Evolutionary conservation across 2,113 vertebrate genomes (phyloP), one percentile per base, ranked within the genome.

Genomic region (Leucosticte australis): DNA sequence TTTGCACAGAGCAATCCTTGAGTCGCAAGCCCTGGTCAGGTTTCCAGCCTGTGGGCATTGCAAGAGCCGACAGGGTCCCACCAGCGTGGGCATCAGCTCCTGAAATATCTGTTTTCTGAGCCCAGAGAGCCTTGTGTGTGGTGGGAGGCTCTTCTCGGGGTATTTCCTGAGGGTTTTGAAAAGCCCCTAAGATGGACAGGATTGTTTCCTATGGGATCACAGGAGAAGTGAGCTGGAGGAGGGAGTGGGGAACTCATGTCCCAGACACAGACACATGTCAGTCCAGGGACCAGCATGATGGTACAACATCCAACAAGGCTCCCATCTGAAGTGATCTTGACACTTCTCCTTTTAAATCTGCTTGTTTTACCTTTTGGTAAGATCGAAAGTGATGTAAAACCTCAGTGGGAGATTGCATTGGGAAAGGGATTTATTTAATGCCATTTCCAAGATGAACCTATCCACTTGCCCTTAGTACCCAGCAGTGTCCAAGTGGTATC

Each of bases 31-130:
- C 11, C 35, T 12, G 17, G 30, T 7, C 49, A 76, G 15, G 15
- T 37, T 62, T 71, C 75, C 42, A 44, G 67, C 7, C 10, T 0
- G 0, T 21, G 27, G 53, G 23, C 22, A 21, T 21, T 23, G 41
- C 30, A 67, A 44, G 52, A 67, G 47, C 0, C 0, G 3, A 37
- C 33, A 57, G 22, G 4, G 0, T 57, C 13, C 63, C 37, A 53
- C 14, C 31, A 79, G 26, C 22, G 4, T 1, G 71, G 52, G 12
- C 11, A 3, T 28, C 28, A 56, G 15, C 11, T 31, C 60, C 60
- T 10, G 21, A 47, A 1, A 42, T 17, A 37, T 2, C 9, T 30
- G 27, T 33, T 15, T 26, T 22, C 39, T 11, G 46, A 80, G n/a
- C 39, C 31, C 19, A 39, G 41, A 33, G 23, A 59, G 21, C 64